Evolutionary conservation across 2,888 invertebrate species (phyloP).

Genomic region (Miltochrista miniata): DNA sequence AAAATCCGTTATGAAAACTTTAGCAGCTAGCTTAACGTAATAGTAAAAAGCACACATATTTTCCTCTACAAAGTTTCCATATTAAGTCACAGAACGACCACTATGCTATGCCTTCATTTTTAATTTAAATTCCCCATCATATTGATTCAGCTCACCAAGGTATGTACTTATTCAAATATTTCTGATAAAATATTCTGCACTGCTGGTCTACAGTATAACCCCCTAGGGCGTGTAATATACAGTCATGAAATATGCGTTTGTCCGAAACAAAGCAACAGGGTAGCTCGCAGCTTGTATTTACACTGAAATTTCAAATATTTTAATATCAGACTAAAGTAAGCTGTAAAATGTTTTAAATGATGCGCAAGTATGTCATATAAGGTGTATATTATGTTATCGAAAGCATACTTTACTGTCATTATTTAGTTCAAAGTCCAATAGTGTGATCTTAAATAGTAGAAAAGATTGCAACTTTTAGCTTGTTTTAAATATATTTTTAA

Average conservation of each 20-base stretch:
- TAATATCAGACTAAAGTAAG: slow-evolving; percentile 53
- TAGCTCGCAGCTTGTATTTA: slow-evolving; percentile 38
- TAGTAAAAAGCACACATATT: too few species aligned
- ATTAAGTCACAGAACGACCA: too few species aligned
- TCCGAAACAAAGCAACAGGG: slow-evolving; percentile 58
- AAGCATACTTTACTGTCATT: too few species aligned
- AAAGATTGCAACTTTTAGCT: too few species aligned
- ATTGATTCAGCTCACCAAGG: background rate
- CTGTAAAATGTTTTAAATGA: slow-evolving; percentile 24
- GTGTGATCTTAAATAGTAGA: too few species aligned
- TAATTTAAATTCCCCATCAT: background rate
- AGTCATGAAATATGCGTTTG: slow-evolving; percentile 56
- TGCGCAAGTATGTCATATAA: background rate
- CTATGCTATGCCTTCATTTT: too few species aligned
- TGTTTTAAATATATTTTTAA: too few species aligned
- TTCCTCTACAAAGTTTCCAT: too few species aligned
- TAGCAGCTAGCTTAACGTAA: too few species aligned
- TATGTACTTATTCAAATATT: slow-evolving; percentile 8
- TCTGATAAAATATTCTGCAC: slow-evolving; percentile 32
- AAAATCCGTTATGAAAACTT: too few species aligned
- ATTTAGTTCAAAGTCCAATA: too few species aligned
- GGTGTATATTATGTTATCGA: too few species aligned
- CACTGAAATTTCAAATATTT: slow-evolving; percentile 61
- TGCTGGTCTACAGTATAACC: slow-evolving; percentile 36
- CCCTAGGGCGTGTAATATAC: slow-evolving; percentile 52